phyloP scores from a whole-genome alignment of 2,113 vertebrate species.

The Motacilla alba region DNA sequence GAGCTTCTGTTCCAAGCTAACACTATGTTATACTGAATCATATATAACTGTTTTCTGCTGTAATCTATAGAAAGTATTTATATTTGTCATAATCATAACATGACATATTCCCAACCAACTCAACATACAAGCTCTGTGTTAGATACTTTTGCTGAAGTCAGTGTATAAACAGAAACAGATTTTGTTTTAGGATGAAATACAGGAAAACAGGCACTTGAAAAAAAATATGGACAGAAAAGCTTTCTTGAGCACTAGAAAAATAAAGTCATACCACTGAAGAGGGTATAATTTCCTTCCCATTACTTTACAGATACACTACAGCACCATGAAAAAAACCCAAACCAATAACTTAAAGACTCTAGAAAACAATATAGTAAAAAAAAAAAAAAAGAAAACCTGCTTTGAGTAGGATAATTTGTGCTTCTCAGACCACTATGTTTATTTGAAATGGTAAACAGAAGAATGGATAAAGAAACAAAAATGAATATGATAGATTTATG shows the following conservation, averaged over 20 bases:
- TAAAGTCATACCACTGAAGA: not conserved
- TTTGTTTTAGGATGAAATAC: not conserved
- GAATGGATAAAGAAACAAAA: not conserved
- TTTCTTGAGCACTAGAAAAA: not conserved
- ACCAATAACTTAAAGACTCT: not conserved
- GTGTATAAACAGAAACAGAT: not conserved
- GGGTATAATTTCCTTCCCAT: not conserved
- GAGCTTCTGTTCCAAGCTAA: not conserved
- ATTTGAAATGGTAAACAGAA: constrained; percentile 17
- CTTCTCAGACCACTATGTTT: not conserved
- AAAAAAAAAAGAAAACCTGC: not conserved
- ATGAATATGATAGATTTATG: not conserved
- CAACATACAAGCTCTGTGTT: not conserved
- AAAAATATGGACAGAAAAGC: not conserved
- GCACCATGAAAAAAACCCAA: not conserved
- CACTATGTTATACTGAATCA: not conserved
- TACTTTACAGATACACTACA: not conserved
- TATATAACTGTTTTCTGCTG: not conserved
- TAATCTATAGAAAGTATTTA: not conserved
- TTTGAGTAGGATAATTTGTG: not conserved
- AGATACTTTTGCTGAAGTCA: not conserved
- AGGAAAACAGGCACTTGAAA: not conserved
- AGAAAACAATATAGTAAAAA: not conserved
- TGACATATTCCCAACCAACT: not conserved
- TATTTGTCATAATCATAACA: not conserved